Evolutionary conservation across 2,888 invertebrate species (phyloP).

Genomic region (Drosophila mayaguana): DNA sequence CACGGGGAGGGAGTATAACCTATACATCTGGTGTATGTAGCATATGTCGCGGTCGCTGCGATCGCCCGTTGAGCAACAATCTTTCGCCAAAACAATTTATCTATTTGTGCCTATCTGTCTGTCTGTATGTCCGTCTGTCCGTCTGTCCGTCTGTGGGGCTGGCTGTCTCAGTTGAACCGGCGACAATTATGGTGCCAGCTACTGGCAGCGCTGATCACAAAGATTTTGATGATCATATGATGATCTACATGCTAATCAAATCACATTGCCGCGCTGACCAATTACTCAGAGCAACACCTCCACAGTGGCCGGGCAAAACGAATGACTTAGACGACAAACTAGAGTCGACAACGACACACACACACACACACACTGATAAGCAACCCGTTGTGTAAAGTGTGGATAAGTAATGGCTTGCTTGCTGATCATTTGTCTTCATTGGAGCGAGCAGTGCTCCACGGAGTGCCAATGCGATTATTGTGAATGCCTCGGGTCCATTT

Average conservation of each 20-base stretch:
- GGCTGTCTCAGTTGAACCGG: constrained; percentile 11
- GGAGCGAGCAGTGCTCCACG: constrained; percentile 46
- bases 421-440: constrained; percentile 84
- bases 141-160: neutral
- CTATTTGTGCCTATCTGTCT: constrained; percentile 49
- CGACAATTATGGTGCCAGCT: constrained; percentile 31
- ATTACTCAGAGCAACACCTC: constrained; percentile 74
- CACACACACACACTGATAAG: constrained; percentile 35
- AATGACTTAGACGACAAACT: constrained; percentile 78
- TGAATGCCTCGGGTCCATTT: constrained; percentile 51
- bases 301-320: constrained; percentile 46
- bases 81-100: constrained; percentile 63
- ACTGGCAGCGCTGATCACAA: constrained; percentile 25
- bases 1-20: constrained; percentile 21
- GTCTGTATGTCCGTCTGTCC: constrained; percentile 11
- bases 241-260: constrained; percentile 80
- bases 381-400: constrained; percentile 57
- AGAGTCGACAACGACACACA: constrained; percentile 23
- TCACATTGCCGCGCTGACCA: constrained; percentile 63
- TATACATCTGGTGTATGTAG: constrained; percentile 23
- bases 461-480: constrained; percentile 33
- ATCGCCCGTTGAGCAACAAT: constrained; percentile 44
- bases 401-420: constrained; percentile 84
- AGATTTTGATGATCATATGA: constrained; percentile 54
- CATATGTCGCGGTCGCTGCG: constrained; percentile 22